A percentile compares a stretch with the other conserved stretches of the same genome.
phyloP scores from a whole-genome alignment of 2,888 invertebrate species.

The Muscina levida region DNA sequence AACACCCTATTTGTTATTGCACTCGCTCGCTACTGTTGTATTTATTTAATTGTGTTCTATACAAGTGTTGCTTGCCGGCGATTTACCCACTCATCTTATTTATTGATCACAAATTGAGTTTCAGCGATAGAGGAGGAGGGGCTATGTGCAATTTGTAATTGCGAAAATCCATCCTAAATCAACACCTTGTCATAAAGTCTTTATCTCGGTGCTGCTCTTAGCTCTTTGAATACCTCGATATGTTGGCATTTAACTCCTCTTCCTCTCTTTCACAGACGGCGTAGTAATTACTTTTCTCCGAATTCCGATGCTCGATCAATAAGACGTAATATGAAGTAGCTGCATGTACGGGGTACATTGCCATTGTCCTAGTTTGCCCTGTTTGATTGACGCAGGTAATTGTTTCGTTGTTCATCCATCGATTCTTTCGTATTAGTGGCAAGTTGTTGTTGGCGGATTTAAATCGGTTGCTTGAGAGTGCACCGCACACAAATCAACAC shows the following conservation, averaged over 20 bases:
- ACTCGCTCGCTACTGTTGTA: too few species aligned
- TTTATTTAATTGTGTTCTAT: too few species aligned
- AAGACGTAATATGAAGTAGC: slow-evolving; percentile 33
- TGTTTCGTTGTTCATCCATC: slow-evolving; percentile 35
- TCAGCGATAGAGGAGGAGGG: too few species aligned
- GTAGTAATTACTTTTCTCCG: slow-evolving; percentile 27
- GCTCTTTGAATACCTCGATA: too few species aligned
- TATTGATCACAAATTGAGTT: too few species aligned
- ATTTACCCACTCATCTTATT: too few species aligned
- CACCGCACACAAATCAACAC: slow-evolving; percentile 30
- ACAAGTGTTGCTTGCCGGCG: too few species aligned
- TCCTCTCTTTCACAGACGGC: slow-evolving; percentile 39
- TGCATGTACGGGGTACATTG: slow-evolving; percentile 51
- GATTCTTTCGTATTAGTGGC: slow-evolving; percentile 14
- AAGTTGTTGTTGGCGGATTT: slow-evolving; percentile 62
- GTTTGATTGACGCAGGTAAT: slow-evolving; percentile 66
- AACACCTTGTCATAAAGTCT: slow-evolving; percentile 54
- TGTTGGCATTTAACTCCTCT: slow-evolving; percentile 28
- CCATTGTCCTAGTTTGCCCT: too few species aligned
- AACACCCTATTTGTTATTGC: too few species aligned
- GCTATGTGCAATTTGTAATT: not conserved
- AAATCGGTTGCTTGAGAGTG: slow-evolving; percentile 46
- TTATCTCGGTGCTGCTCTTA: slow-evolving; percentile 35
- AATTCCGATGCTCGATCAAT: not conserved
- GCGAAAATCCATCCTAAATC: slow-evolving; percentile 53